Conservation (phyloP, 2,113 vertebrate genomes). For the Xenopus borealis region DNA sequence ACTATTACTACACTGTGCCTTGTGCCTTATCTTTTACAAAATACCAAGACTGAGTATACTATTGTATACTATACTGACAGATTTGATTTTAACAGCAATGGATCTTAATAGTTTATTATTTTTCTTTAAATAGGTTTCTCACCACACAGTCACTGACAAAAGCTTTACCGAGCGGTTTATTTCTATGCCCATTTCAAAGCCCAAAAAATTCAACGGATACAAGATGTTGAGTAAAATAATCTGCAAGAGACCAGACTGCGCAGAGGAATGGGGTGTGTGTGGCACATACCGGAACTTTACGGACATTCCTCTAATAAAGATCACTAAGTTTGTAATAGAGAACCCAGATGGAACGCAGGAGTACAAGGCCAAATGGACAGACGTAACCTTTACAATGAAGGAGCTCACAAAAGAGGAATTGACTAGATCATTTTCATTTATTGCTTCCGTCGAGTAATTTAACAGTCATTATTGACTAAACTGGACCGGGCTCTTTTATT, state of each 20-base stretch:
- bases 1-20: no score
- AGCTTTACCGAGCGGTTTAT: constrained; percentile 53
- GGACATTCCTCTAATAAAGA: constrained; percentile 71
- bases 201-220: constrained; percentile 35
- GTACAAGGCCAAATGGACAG: constrained; percentile 62
- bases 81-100: no score
- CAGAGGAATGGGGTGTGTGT: constrained; percentile 68
- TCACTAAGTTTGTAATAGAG: constrained; percentile 68
- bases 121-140: constrained; percentile 41
- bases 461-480: no score
- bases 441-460: no score
- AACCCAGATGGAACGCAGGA: constrained; percentile 52
- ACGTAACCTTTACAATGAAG: constrained; percentile 57
- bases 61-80: no score
- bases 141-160: constrained; percentile 59
- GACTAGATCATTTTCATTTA: not conserved
- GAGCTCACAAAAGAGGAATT: constrained; percentile 61
- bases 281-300: constrained; percentile 62
- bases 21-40: no score
- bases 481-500: no score
- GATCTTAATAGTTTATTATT: not conserved
- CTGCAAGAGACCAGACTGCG: constrained; percentile 56
- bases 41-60: no score
- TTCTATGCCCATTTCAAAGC: constrained; percentile 47
- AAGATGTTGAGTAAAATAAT: constrained; percentile 64